Evolutionary conservation across 2,113 vertebrate species (phyloP), one percentile per base, ranked within the genome.

Genomic region (Alligator mississippiensis): DNA sequence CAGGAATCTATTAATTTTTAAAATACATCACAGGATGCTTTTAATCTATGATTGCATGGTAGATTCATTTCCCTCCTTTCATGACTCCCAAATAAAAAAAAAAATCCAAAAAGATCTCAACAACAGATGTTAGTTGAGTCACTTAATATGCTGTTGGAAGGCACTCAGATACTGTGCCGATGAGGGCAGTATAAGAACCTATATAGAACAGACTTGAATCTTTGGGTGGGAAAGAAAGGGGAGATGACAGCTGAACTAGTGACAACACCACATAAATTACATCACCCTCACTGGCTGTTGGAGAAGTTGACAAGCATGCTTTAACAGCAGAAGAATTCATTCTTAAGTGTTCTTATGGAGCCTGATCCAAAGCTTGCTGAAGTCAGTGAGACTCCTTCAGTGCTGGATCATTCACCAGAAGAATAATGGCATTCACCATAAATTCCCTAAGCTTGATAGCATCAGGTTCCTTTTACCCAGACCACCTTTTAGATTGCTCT

Each of bases 331-430:
- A 86, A 38, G 11, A 88, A 87, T 63, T 82, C 1, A 1, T 58
- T 86, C 59, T 79, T 77, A 90, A 82, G 70, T 5, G 47, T 82
- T 57, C 16, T 84, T 90, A 74, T 19, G 81, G 22, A 58, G 11
- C 61, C 30, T 58, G 76, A 77, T 86, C 90, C 79, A 90, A 62
- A 61, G 84, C 7, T 30, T 0, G 0, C 22, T 80, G 47, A 15
- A 28, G 25, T 58, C 0, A 0, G 28, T 80, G 87, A 38, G 63
- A 28, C 21, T 22, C 30, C 4, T 0, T 25, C 82, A 93, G 68
- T 58, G 62, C 25, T 85, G 68, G 87, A 87, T 17, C 57, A 72
- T 38, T 60, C 5, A 59, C 1, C 1, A 88, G 55, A 89, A 88
- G 34, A 92, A 80, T 5, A 70, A 84, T 12, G 11, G 2, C 59